Evolutionary conservation across 2,113 vertebrate genomes (phyloP).

Genomic region (Hoplias malabaricus): DNA sequence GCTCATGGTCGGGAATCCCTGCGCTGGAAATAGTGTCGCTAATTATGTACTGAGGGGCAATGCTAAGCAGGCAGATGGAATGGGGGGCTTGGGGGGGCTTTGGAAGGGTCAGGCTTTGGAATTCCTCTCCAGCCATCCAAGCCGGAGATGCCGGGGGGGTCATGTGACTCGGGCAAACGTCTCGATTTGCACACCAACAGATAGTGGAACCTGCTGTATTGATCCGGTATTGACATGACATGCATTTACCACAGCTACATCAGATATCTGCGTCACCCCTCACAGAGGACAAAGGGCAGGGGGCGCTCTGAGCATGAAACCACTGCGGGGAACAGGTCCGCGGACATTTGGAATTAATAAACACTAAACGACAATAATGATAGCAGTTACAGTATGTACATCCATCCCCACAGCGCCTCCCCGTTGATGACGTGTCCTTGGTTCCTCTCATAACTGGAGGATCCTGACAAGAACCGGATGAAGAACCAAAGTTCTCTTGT

Average conservation of each 20-base stretch:
- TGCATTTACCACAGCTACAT: not conserved
- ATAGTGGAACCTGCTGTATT: not conserved
- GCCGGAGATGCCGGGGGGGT: conserved; percentile 43
- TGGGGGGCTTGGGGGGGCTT: conserved; percentile 58
- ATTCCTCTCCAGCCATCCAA: conserved; percentile 46
- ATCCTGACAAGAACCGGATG: no score
- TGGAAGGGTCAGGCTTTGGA: conserved; percentile 59
- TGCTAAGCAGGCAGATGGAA: conserved; percentile 60
- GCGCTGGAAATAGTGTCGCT: conserved; percentile 69
- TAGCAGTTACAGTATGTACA: no score
- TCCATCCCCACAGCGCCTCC: no score
- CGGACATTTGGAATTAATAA: no score
- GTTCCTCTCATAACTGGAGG: no score
- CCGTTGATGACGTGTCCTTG: no score
- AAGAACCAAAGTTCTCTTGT: no score
- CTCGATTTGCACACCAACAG: conserved; percentile 50
- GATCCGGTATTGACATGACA: not conserved
- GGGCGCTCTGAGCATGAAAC: not conserved
- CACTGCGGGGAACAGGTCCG: not conserved
- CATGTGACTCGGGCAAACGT: conserved; percentile 39
- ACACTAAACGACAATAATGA: no score
- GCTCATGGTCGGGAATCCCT: conserved; percentile 57
- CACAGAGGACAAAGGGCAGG: not conserved
- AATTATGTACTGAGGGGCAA: conserved; percentile 70
- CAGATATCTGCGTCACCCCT: not conserved